phyloP scores from a whole-genome alignment of 2,113 vertebrate species.

The Tapirus terrestris region DNA sequence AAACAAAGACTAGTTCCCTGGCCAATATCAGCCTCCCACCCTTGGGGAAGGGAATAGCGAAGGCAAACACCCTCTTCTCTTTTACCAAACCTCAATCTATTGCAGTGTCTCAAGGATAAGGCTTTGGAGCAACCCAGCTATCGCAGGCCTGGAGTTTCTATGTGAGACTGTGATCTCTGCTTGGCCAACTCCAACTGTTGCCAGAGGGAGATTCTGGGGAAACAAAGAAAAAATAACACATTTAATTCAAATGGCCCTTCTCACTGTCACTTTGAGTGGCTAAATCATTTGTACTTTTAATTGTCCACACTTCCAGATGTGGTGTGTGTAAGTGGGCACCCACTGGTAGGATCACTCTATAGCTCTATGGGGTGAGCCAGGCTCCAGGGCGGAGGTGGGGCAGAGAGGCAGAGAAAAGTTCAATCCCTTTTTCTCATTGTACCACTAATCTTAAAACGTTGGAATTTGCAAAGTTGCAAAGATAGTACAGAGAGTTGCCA shows the following conservation, averaged over 20 bases:
- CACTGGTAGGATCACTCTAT: background rate
- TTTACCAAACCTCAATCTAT: background rate
- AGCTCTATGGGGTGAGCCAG: background rate
- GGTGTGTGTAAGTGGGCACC: background rate
- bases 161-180: background rate
- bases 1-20: background rate
- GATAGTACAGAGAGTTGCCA: background rate
- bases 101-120: background rate
- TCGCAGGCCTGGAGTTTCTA: background rate
- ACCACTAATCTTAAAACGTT: background rate
- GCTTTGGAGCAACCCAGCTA: background rate
- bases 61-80: background rate
- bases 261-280: background rate
- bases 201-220: background rate
- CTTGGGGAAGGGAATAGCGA: background rate
- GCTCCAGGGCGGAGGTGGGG: background rate
- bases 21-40: background rate
- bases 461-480: background rate
- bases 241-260: background rate
- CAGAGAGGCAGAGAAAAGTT: background rate
- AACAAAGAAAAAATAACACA: background rate
- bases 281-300: slow-evolving; percentile 3
- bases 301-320: background rate
- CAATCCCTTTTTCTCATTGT: background rate
- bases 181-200: background rate